Conservation (phyloP, 53 echinoderm and acorn worm genomes). For the Hippasteria phrygiana region DNA sequence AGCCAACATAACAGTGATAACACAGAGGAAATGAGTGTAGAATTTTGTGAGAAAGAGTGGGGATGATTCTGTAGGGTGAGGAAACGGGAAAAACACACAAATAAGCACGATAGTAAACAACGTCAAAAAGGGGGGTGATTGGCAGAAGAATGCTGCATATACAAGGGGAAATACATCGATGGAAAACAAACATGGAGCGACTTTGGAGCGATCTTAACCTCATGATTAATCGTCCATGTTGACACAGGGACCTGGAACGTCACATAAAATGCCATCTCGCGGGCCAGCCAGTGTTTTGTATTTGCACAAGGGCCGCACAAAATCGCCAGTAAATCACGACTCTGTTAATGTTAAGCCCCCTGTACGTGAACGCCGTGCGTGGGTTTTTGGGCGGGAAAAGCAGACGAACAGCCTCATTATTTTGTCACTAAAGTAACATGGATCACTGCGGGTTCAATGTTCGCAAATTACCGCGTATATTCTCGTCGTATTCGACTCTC, state of each 20-base stretch:
- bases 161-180: not conserved
- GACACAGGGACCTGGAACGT: not conserved
- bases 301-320: not conserved
- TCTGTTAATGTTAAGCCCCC: not conserved
- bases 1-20: not conserved
- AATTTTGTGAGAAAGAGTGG: not conserved
- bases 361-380: conserved; percentile 1
- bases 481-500: conserved; percentile 9
- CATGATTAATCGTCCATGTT: conserved; percentile 28
- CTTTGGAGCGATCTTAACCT: not conserved
- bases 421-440: conserved; percentile 12
- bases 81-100: not conserved
- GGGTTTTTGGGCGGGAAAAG: not conserved
- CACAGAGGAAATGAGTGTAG: not conserved
- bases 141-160: not conserved
- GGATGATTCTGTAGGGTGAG: not conserved
- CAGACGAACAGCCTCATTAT: not conserved
- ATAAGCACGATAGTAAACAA: not conserved
- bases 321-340: conserved; percentile 2
- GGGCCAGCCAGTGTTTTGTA: not conserved
- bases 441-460: conserved; percentile 21
- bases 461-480: conserved; percentile 17
- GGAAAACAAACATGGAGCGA: conserved; percentile 6
- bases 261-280: conserved; percentile 6
- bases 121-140: not conserved